These are phyloP conservation scores for Lynx canadensis DNA, from an alignment of 2,113 vertebrate species.

Conservation along the genomic window DNA sequence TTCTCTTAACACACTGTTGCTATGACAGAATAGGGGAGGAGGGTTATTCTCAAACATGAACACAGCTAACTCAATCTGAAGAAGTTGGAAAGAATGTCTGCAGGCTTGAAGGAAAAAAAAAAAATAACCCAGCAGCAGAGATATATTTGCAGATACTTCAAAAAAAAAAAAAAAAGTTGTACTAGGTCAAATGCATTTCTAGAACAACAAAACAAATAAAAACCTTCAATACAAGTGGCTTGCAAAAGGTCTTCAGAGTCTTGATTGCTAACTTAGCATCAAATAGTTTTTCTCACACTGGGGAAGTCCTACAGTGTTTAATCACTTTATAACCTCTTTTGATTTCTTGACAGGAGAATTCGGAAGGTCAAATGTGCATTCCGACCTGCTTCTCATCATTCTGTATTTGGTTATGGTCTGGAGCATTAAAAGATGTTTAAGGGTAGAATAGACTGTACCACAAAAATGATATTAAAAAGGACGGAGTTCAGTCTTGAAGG, in stretches of 20 bases:
- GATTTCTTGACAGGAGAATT: neutral
- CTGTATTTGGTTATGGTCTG: conserved; percentile 71
- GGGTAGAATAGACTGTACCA: neutral
- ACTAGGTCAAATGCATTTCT: neutral
- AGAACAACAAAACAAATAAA: neutral
- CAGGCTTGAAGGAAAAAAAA: neutral
- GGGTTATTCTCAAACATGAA: neutral
- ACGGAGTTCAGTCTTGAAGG: neutral
- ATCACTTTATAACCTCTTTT: neutral
- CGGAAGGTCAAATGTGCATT: conserved; percentile 17
- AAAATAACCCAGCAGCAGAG: neutral
- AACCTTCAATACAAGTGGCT: neutral
- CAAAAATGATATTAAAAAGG: conserved; percentile 15
- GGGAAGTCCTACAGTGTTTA: neutral
- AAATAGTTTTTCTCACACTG: neutral
- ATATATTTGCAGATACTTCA: neutral
- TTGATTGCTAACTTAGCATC: neutral
- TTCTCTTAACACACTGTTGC: neutral
- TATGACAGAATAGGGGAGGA: neutral
- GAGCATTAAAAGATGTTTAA: neutral
- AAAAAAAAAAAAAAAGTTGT: neutral
- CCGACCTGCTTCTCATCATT: conserved; percentile 72
- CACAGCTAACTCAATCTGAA: neutral
- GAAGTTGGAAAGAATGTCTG: neutral
- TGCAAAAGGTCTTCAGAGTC: neutral